Evolutionary conservation across 64 coral and sea anemone genomes (phyloP).

Genomic region (Acropora yongei): DNA sequence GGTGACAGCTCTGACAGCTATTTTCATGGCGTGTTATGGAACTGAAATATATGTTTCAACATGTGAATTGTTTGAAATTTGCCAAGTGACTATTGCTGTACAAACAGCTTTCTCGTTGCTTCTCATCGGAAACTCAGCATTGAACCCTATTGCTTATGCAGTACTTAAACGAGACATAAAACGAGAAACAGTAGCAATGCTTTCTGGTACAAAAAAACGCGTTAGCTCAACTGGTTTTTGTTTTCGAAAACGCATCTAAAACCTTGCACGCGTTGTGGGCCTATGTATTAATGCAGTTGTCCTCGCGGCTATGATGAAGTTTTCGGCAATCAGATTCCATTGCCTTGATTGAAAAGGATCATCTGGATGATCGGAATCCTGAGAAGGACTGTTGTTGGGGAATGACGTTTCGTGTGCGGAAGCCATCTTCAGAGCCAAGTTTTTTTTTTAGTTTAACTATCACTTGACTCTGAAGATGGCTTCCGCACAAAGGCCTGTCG

Average conservation of each 20-base stretch:
- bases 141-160: slow-evolving; percentile 19
- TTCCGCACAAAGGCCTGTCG: not conserved
- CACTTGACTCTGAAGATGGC: not conserved
- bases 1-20: not conserved
- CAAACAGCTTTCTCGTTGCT: not conserved
- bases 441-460: too few species aligned
- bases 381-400: too few species aligned
- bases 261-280: not conserved
- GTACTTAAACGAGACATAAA: not conserved
- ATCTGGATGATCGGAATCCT: too few species aligned
- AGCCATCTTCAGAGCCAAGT: too few species aligned
- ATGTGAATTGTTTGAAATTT: not conserved
- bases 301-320: too few species aligned
- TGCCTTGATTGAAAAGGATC: too few species aligned
- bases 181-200: not conserved
- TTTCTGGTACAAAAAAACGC: not conserved
- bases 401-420: too few species aligned
- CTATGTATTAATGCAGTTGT: too few species aligned
- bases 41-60: not conserved
- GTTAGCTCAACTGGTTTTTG: not conserved
- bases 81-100: not conserved
- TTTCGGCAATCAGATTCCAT: too few species aligned
- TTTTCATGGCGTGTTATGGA: slow-evolving; percentile 3
- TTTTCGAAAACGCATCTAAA: not conserved
- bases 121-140: not conserved